Evolutionary conservation across 2,797 vertebrate genomes (phyloP).

Genomic region (Salmo trutta): DNA sequence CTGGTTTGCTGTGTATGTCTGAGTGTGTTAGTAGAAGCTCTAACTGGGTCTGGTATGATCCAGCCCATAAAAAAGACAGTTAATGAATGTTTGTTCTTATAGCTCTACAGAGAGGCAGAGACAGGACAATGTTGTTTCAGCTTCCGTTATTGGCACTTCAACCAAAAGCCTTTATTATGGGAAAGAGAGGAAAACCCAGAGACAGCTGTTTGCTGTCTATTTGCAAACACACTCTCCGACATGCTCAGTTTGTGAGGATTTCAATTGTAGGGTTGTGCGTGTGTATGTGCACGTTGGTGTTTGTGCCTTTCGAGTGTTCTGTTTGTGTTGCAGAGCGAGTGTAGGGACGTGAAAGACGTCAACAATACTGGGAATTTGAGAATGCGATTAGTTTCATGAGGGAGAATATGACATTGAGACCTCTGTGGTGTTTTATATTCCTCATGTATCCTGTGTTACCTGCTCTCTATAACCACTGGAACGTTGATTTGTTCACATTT

Average conservation of each 20-base stretch:
- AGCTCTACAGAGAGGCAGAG: conserved; percentile 64
- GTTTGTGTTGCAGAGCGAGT: conserved; percentile 19
- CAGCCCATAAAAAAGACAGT: conserved; percentile 71
- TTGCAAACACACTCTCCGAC: conserved; percentile 45
- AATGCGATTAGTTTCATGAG: conserved; percentile 48
- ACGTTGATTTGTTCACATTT: conserved; percentile 52
- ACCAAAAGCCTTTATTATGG: conserved; percentile 42
- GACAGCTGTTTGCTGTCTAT: conserved; percentile 44
- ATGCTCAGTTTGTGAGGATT: conserved; percentile 33
- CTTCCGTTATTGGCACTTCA: conserved; percentile 52
- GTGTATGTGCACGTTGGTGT: conserved; percentile 5
- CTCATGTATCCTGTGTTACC: conserved; percentile 22
- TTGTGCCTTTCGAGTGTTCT: background rate
- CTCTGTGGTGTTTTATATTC: conserved; percentile 47
- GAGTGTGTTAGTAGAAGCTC: background rate
- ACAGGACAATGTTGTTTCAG: conserved; percentile 55
- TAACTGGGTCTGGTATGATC: conserved; percentile 18
- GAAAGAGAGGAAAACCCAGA: conserved; percentile 45
- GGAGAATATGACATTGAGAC: conserved; percentile 40
- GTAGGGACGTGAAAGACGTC: conserved; percentile 29
- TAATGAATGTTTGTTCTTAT: conserved; percentile 70
- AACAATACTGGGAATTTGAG: conserved; percentile 43
- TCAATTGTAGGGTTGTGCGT: conserved; percentile 1
- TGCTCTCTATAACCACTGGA: conserved; percentile 14
- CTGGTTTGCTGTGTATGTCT: background rate